A percentile compares a stretch with the other conserved stretches of the same genome.
phyloP scores from a whole-genome alignment of 2,888 invertebrate species.

The Apodemia zela region DNA sequence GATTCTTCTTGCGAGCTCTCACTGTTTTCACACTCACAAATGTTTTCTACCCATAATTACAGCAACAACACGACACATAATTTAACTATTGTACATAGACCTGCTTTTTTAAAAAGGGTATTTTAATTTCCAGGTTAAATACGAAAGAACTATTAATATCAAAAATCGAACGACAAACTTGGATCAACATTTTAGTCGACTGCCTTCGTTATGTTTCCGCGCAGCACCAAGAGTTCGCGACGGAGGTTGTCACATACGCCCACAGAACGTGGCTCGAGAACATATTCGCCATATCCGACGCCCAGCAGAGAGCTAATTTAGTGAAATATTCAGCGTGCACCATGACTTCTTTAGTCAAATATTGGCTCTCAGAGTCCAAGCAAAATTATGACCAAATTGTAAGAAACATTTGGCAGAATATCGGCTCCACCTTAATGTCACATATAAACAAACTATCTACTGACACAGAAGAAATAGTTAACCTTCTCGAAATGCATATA shows the following conservation, averaged over 20 bases:
- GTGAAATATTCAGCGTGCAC: constrained; percentile 43
- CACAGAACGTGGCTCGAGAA: constrained; percentile 51
- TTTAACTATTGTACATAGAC: too few species aligned
- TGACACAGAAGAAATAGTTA: constrained; percentile 54
- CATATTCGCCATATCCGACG: constrained; percentile 35
- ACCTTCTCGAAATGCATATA: constrained; percentile 62
- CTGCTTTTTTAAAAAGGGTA: neutral
- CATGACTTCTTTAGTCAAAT: constrained; percentile 49
- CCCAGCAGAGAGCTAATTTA: constrained; percentile 37
- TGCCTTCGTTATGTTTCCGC: constrained; percentile 79
- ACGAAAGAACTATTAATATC: constrained; percentile 80
- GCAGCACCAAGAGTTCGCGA: constrained; percentile 38
- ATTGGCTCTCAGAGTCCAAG: constrained; percentile 54
- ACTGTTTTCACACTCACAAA: too few species aligned
- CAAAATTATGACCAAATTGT: constrained; percentile 48
- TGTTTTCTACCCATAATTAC: too few species aligned
- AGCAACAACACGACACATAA: too few species aligned
- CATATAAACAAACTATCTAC: constrained; percentile 59
- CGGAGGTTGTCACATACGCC: constrained; percentile 42
- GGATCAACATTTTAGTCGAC: constrained; percentile 86
- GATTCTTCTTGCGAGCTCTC: too few species aligned
- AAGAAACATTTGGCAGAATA: constrained; percentile 64
- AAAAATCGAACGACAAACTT: constrained; percentile 84
- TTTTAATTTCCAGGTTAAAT: constrained; percentile 75
- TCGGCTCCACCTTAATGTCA: constrained; percentile 44